phyloP scores from a whole-genome alignment of 2,113 vertebrate genomes.

The Puffinus mauretanicus region DNA sequence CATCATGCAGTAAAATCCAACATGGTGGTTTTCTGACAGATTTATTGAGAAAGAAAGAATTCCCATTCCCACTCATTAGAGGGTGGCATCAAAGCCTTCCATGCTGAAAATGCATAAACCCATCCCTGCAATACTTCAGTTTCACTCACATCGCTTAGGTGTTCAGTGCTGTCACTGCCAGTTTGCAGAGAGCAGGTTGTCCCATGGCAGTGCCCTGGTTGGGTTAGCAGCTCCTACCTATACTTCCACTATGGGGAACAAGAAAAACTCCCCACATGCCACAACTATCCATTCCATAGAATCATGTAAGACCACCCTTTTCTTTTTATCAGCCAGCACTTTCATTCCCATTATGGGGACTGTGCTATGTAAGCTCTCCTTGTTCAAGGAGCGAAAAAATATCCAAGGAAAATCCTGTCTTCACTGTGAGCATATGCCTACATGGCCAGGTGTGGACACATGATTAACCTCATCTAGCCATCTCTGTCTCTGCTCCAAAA shows the following conservation, averaged over 20 bases:
- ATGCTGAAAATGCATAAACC: not conserved
- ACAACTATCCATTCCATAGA: not conserved
- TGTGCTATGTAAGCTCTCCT: accelerated
- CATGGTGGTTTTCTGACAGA: not conserved
- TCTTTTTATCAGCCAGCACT: not conserved
- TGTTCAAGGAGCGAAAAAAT: not conserved
- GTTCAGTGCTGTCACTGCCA: not conserved
- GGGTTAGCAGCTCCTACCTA: not conserved
- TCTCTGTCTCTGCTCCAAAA: not conserved
- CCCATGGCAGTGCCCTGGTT: not conserved
- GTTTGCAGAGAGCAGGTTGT: not conserved
- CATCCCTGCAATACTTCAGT: not conserved
- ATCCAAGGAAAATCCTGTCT: not conserved
- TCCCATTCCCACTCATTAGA: not conserved
- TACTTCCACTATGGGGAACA: not conserved
- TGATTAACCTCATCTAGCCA: not conserved
- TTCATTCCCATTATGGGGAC: not conserved
- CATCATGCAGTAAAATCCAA: not conserved
- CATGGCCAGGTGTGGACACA: not conserved
- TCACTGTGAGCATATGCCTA: not conserved
- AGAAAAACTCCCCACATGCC: not conserved
- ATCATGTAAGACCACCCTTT: not conserved
- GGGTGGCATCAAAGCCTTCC: not conserved
- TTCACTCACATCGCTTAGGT: not conserved
- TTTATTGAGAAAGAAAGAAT: not conserved